Percentiles rank a stretch among this genome's conserved stretches.
These are phyloP conservation scores for Ectemnius lituratus DNA, from an alignment of 2,888 invertebrate species.

Conservation along the genomic window DNA sequence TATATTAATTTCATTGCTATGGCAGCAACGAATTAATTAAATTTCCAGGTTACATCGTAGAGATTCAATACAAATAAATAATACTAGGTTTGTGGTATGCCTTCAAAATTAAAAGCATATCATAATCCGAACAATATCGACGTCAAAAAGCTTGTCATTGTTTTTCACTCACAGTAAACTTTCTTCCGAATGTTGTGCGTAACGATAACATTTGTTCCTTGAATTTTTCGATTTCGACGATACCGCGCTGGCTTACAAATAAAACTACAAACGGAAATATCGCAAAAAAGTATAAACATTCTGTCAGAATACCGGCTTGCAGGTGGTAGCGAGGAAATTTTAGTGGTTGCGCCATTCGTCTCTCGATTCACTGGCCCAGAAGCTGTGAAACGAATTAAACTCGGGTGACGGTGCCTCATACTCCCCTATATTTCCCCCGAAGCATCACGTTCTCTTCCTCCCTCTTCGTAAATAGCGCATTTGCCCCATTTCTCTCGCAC, in stretches of 20 bases:
- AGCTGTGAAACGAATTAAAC: constrained; percentile 71
- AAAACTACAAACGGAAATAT: too few relatives aligned
- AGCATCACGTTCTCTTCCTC: constrained; percentile 11
- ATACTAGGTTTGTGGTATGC: neutral
- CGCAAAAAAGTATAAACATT: too few relatives aligned
- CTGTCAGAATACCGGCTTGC: neutral
- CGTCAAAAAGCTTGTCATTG: too few relatives aligned
- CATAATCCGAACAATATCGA: neutral
- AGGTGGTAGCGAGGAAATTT: constrained; percentile 32
- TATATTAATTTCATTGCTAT: constrained; percentile 21
- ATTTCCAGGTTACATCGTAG: constrained; percentile 23
- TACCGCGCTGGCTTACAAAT: too few relatives aligned
- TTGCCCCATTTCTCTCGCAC: constrained; percentile 13
- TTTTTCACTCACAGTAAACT: too few relatives aligned
- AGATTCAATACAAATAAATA: constrained; percentile 30
- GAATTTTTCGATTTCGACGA: too few relatives aligned
- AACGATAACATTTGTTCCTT: too few relatives aligned
- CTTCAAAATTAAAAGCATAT: constrained; percentile 25
- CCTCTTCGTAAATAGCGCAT: constrained; percentile 1
- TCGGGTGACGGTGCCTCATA: constrained; percentile 26
- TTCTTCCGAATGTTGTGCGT: too few relatives aligned
- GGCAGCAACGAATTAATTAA: constrained; percentile 29
- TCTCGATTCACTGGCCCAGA: constrained; percentile 64
- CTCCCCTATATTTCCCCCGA: neutral
- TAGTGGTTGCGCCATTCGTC: constrained; percentile 63